Percentiles rank a stretch among this genome's conserved stretches.
phyloP scores from a whole-genome alignment of 2,888 invertebrate genomes.

The Machimus rusticus region DNA sequence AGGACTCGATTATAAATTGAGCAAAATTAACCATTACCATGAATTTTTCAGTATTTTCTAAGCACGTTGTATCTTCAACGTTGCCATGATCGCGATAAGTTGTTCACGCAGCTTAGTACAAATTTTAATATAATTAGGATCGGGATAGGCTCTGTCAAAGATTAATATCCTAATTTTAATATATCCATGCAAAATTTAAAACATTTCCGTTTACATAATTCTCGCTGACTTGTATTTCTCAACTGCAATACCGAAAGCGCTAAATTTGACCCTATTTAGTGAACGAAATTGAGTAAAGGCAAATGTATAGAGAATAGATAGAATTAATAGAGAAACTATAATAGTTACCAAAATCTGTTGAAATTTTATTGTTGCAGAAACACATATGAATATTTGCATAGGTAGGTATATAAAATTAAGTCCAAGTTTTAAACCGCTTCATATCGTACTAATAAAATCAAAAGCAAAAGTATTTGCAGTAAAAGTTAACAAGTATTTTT shows the following conservation, averaged over 20 bases:
- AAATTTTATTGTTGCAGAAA: too few species aligned
- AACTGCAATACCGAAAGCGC: not conserved
- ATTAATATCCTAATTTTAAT: not conserved
- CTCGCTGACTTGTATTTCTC: not conserved
- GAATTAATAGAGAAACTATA: not conserved
- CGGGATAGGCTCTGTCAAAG: not conserved
- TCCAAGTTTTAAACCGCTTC: too few species aligned
- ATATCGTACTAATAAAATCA: too few species aligned
- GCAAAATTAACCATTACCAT: not conserved
- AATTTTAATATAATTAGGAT: not conserved
- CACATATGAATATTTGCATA: too few species aligned
- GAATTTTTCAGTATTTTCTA: not conserved
- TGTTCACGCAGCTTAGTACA: not conserved
- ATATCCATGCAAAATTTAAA: not conserved
- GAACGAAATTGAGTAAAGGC: too few species aligned
- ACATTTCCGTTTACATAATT: not conserved
- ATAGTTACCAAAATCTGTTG: not conserved
- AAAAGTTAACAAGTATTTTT: too few species aligned
- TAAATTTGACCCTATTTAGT: too few species aligned
- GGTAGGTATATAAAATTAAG: too few species aligned
- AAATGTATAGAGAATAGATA: too few species aligned
- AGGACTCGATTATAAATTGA: constrained; percentile 9
- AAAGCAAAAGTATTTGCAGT: too few species aligned
- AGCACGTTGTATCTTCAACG: not conserved
- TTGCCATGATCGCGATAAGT: not conserved